phyloP scores from a whole-genome alignment of 2,797 vertebrate species.

The Pseudocheirus occidentalis region DNA sequence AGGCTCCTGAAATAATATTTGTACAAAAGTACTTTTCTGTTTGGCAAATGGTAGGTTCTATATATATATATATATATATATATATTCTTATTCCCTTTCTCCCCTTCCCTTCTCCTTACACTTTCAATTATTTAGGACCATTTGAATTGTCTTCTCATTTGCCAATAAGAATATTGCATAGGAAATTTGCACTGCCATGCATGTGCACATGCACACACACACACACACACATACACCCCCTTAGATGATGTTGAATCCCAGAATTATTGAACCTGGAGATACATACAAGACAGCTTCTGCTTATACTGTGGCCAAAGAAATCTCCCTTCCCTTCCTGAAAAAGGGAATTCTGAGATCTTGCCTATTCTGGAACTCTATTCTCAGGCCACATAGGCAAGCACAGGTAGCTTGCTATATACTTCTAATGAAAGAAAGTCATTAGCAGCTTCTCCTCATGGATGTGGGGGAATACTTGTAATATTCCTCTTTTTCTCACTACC shows the following conservation, averaged over 20 bases:
- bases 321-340: background rate
- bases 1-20: background rate
- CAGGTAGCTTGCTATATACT: background rate
- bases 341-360: background rate
- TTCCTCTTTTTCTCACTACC: background rate
- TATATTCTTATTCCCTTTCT: background rate
- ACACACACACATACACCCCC: too few species aligned
- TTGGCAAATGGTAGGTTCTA: background rate
- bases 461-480: background rate
- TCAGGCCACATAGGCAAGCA: background rate
- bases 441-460: background rate
- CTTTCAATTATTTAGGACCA: background rate
- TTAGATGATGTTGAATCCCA: background rate
- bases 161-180: background rate
- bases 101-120: background rate
- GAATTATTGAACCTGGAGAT: background rate
- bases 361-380: background rate
- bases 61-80: background rate
- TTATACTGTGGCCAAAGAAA: background rate
- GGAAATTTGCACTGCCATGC: background rate
- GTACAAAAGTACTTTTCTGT: background rate
- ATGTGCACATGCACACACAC: too few species aligned
- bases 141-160: background rate
- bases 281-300: background rate
- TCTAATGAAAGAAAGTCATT: background rate